Percentiles rank a stretch among this genome's conserved stretches.
Conservation (phyloP, 2,113 vertebrate genomes). For the Anas platyrhynchos region DNA sequence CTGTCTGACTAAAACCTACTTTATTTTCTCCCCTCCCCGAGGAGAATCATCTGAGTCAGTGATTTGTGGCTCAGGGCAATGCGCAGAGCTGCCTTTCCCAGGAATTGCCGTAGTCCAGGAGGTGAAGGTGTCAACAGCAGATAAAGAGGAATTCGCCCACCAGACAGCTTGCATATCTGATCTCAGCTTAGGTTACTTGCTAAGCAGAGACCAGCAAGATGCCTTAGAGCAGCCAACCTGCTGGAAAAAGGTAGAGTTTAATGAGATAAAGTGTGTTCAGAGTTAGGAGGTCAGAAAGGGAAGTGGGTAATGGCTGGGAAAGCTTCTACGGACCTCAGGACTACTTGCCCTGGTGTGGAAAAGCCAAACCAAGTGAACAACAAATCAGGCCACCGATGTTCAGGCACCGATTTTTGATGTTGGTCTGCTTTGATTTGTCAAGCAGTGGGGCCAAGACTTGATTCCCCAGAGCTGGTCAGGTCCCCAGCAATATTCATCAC, state of each 20-base stretch:
- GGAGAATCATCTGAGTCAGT: not conserved
- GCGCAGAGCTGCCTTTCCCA: constrained; percentile 50
- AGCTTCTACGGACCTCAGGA: not conserved
- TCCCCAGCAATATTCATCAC: not conserved
- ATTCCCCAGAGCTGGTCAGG: not conserved
- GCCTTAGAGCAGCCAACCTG: not conserved
- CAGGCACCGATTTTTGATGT: not conserved
- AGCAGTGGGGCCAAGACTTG: not conserved
- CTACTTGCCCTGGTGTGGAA: not conserved
- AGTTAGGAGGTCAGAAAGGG: not conserved
- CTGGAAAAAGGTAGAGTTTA: constrained; percentile 21
- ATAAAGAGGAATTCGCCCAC: constrained; percentile 60
- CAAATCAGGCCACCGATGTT: not conserved
- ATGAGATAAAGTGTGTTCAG: not conserved
- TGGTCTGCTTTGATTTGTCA: not conserved
- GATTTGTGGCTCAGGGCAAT: constrained; percentile 47
- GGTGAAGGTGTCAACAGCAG: constrained; percentile 67
- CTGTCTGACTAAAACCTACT: constrained; percentile 23
- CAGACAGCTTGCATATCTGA: not conserved
- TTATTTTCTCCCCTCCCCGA: constrained; percentile 35
- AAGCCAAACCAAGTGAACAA: not conserved
- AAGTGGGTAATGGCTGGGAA: not conserved
- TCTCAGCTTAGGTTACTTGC: constrained; percentile 48
- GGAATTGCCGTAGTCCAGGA: constrained; percentile 48
- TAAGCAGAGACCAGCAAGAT: not conserved